phyloP scores from a whole-genome alignment of 1,140 invertebrate genomes.

The Drosophila seguyi region DNA sequence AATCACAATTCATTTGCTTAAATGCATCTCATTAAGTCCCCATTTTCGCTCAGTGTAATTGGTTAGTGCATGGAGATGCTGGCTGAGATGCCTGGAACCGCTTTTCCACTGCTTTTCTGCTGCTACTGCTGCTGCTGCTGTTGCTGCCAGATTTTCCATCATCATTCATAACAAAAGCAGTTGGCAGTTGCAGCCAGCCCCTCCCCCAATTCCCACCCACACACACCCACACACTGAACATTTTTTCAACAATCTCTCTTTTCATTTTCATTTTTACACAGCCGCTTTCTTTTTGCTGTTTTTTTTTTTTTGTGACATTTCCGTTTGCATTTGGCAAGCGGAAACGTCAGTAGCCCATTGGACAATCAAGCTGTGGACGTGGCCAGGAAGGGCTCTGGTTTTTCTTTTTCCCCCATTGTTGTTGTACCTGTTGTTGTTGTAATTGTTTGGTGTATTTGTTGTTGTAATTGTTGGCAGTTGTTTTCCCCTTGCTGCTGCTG shows the following conservation, averaged over 20 bases:
- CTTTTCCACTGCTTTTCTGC: conserved; percentile 28
- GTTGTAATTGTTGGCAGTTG: conserved; percentile 16
- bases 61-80: conserved; percentile 24
- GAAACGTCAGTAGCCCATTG: conserved; percentile 79
- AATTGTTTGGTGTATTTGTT: conserved; percentile 70
- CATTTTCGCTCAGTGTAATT: conserved; percentile 27
- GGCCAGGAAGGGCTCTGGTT: conserved; percentile 42
- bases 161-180: conserved; percentile 83
- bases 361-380: conserved; percentile 75
- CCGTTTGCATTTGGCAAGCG: conserved; percentile 82
- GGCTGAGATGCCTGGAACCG: conserved; percentile 30
- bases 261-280: conserved; percentile 43
- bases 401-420: conserved; percentile 14
- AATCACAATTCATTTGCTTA: no score
- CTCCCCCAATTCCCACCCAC: neutral
- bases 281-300: conserved; percentile 1
- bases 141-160: conserved; percentile 80
- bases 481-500: neutral
- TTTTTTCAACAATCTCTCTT: conserved; percentile 50
- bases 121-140: conserved; percentile 49
- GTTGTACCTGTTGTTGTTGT: conserved; percentile 38
- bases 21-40: no score
- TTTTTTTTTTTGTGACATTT: conserved; percentile 68
- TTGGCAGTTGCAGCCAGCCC: conserved; percentile 73
- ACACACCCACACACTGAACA: conserved; percentile 11